Conservation (phyloP, 2,797 vertebrate species). For the Apodemus agrarius region DNA sequence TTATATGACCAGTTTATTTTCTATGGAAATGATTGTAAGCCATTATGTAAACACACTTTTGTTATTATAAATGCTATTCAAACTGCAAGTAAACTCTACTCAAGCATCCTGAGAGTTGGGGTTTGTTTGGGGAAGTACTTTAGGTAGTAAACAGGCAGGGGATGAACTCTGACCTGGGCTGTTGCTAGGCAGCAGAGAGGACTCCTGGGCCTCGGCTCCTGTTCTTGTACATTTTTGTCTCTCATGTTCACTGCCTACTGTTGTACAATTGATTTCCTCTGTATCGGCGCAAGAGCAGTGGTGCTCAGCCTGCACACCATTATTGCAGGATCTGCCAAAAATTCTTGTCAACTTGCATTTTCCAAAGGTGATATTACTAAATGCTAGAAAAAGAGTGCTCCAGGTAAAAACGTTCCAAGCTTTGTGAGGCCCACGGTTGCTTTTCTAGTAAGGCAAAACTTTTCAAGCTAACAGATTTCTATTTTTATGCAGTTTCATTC, state of each 20-base stretch:
- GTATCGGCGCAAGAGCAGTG: background rate
- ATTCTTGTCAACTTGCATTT: background rate
- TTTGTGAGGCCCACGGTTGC: constrained; percentile 3
- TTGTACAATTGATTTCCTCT: background rate
- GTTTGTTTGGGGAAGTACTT: background rate
- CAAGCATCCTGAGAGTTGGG: constrained; percentile 57
- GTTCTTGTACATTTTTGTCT: background rate
- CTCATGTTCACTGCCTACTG: background rate
- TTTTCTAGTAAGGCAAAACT: constrained; percentile 7
- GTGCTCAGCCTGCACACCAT: background rate
- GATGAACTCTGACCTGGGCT: background rate
- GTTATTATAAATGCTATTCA: constrained; percentile 76
- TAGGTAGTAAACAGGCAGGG: background rate
- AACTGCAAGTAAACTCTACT: constrained; percentile 82
- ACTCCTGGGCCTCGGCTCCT: background rate
- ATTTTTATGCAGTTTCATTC: background rate
- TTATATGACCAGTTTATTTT: constrained; percentile 62
- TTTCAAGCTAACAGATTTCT: background rate
- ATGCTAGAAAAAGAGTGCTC: background rate
- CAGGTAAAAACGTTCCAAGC: constrained; percentile 27
- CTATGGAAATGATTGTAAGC: constrained; percentile 70
- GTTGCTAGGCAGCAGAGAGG: background rate
- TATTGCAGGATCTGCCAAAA: background rate
- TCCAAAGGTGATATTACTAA: background rate
- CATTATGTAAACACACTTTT: constrained; percentile 78